These are phyloP conservation scores for Haliclystus octoradiatus DNA, from an alignment of 30 jellyfish, hydroid and myxozoan species.

Conservation along the genomic window DNA sequence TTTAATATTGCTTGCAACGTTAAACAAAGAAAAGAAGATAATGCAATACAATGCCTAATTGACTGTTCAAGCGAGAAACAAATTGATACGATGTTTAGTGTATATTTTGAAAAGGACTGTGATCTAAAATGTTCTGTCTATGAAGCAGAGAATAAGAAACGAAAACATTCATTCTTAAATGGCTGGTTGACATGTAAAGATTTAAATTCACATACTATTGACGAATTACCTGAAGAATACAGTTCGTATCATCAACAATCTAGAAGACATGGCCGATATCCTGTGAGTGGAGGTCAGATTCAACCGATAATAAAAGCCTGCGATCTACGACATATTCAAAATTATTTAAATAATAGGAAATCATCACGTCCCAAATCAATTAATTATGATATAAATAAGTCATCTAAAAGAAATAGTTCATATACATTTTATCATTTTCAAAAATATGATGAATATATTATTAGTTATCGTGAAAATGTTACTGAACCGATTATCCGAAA, in stretches of 20 bases:
- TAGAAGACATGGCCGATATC: neutral
- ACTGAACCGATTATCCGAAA: neutral
- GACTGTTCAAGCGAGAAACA: neutral
- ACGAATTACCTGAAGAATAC: neutral
- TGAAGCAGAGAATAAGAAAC: neutral
- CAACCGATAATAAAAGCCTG: neutral
- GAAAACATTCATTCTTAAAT: neutral
- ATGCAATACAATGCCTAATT: neutral
- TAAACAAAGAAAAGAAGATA: neutral
- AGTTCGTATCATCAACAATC: too few species aligned
- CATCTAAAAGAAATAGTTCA: neutral
- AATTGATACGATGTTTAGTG: neutral
- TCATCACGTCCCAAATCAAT: neutral
- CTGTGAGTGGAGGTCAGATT: neutral
- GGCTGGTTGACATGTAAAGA: neutral
- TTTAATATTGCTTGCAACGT: neutral
- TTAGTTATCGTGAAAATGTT: neutral
- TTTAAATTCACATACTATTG: neutral
- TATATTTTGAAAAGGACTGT: neutral
- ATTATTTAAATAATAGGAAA: neutral
- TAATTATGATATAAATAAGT: neutral
- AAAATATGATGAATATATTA: neutral
- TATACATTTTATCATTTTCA: neutral
- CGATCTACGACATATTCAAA: neutral
- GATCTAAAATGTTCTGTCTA: neutral